Evolutionary conservation across 1,140 invertebrate species (phyloP).

Genomic region (Bactericera cockerelli): DNA sequence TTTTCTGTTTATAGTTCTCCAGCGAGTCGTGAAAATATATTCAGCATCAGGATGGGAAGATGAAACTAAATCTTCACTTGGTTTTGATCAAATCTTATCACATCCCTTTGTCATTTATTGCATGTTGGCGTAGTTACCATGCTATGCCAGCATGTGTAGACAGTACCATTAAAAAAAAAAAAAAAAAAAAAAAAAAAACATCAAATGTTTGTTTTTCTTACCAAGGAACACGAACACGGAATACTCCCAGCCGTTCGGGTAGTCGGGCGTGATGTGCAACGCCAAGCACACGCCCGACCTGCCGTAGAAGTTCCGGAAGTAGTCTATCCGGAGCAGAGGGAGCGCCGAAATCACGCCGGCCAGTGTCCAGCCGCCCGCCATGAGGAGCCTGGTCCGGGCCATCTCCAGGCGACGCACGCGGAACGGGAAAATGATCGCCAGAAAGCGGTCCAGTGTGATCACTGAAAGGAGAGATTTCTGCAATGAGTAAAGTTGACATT

Average conservation of each 20-base stretch:
- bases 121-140: too few relatives aligned
- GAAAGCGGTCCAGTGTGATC: conserved; percentile 39
- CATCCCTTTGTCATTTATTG: too few relatives aligned
- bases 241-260: conserved; percentile 42
- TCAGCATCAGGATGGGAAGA: too few relatives aligned
- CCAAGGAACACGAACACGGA: conserved; percentile 40
- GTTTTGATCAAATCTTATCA: too few relatives aligned
- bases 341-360: conserved; percentile 32
- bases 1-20: too few relatives aligned
- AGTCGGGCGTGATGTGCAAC: conserved; percentile 38
- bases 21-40: too few relatives aligned
- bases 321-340: conserved; percentile 32
- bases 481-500: too few relatives aligned
- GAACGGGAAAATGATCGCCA: conserved; percentile 40
- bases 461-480: conserved; percentile 26
- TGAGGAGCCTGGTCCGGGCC: conserved; percentile 30
- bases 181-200: too few relatives aligned
- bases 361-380: conserved; percentile 33
- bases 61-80: too few relatives aligned
- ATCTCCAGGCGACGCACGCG: conserved; percentile 30
- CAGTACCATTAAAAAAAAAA: too few relatives aligned
- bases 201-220: too few relatives aligned
- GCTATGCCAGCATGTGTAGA: too few relatives aligned
- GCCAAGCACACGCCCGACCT: conserved; percentile 41
- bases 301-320: conserved; percentile 39